Evolutionary conservation across 1,140 invertebrate genomes (phyloP).

Genomic region (Meloidogyne chitwoodi): DNA sequence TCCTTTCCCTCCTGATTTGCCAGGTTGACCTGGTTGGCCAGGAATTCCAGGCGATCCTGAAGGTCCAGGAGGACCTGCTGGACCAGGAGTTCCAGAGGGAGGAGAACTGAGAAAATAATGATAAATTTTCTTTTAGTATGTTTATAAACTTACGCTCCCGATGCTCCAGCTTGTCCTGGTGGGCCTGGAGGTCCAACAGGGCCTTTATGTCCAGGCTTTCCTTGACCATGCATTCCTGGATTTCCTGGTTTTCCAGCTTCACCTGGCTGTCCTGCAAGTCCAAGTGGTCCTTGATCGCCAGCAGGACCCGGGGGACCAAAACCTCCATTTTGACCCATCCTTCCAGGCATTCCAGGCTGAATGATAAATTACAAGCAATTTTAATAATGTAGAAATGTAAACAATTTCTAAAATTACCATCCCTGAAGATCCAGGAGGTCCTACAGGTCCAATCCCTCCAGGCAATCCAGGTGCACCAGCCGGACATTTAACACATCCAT

Average conservation of each 20-base stretch:
- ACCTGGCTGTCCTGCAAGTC: slow-evolving; percentile 17
- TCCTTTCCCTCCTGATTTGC: slow-evolving; percentile 19
- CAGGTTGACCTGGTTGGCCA: slow-evolving; percentile 31
- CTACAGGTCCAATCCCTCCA: slow-evolving; percentile 14
- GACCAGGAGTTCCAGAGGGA: slow-evolving; percentile 18
- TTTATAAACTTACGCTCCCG: slow-evolving; percentile 10
- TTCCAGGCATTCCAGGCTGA: slow-evolving; percentile 39
- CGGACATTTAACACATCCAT: slow-evolving; percentile 27
- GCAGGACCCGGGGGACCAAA: slow-evolving; percentile 5
- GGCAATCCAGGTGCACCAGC: slow-evolving; percentile 32
- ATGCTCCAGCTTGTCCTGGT: slow-evolving; percentile 14
- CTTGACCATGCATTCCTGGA: slow-evolving; percentile 17
- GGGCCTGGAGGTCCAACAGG: slow-evolving; percentile 25
- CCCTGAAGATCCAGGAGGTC: slow-evolving; percentile 24
- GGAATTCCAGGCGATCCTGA: slow-evolving; percentile 26
- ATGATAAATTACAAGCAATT: not conserved
- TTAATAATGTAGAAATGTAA: not conserved
- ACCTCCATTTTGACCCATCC: slow-evolving; percentile 20
- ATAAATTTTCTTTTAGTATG: not conserved
- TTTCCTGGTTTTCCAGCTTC: slow-evolving; percentile 21
- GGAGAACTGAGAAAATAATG: not conserved
- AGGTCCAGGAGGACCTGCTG: slow-evolving; percentile 19
- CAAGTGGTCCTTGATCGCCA: slow-evolving; percentile 23
- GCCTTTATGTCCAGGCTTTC: slow-evolving; percentile 38
- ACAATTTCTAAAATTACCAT: not conserved